Conservation (phyloP, 2,113 vertebrate species). For the Myxocyprinus asiaticus region DNA sequence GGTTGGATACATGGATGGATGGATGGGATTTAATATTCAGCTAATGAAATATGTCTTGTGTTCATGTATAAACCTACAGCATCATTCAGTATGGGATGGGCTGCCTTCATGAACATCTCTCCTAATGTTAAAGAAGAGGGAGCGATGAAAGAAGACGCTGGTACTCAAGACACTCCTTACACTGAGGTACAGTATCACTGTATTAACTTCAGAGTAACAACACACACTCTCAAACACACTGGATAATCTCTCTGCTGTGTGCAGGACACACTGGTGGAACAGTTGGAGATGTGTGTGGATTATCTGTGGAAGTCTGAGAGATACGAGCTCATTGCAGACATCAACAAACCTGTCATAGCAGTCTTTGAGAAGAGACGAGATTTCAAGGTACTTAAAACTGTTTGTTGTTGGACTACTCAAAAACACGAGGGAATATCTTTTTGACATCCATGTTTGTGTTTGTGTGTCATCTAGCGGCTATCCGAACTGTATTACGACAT, state of each 20-base stretch:
- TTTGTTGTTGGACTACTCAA: background rate
- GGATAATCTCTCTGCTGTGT: background rate
- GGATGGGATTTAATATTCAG: background rate
- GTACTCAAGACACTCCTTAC: constrained; percentile 96
- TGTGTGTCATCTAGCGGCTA: constrained; percentile 76
- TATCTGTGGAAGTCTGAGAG: constrained; percentile 97
- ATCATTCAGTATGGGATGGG: constrained; percentile 96
- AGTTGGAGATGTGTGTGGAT: constrained; percentile 93
- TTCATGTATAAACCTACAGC: constrained; percentile 69
- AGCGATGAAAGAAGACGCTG: constrained; percentile 96
- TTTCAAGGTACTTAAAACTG: constrained; percentile 82
- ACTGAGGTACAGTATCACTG: constrained; percentile 80
- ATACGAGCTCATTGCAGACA: constrained; percentile 93
- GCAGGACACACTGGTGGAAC: constrained; percentile 92
- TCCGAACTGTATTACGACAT: constrained; percentile 97
- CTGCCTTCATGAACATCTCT: constrained; percentile 93
- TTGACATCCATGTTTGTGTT: background rate
- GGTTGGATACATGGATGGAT: background rate
- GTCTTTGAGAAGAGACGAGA: constrained; percentile 97
- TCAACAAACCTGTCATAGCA: constrained; percentile 95
- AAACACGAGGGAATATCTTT: background rate
- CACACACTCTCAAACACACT: too few relatives aligned
- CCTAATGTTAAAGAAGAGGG: constrained; percentile 98
- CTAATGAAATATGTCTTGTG: background rate
- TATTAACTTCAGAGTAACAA: too few relatives aligned